phyloP scores from a whole-genome alignment of 2,888 invertebrate genomes.

The Rosalia funebris region DNA sequence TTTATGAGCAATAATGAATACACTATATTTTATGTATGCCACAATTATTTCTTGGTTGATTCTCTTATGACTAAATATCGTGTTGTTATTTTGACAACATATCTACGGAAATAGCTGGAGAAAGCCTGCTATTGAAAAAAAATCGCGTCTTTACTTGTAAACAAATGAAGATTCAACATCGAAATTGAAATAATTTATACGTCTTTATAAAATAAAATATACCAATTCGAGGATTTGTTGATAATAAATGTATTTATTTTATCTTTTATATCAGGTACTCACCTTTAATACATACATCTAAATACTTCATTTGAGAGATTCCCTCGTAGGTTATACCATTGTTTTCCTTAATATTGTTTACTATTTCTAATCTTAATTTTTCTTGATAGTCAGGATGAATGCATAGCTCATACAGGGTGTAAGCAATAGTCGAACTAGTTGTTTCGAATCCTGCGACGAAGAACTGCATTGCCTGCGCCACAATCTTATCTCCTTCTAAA shows the following conservation, averaged over 20 bases:
- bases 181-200: too few relatives aligned
- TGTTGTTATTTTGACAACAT: too few relatives aligned
- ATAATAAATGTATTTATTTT: not conserved
- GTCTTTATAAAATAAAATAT: too few relatives aligned
- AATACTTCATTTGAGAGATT: slow-evolving; percentile 67
- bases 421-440: slow-evolving; percentile 69
- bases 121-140: too few relatives aligned
- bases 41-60: too few relatives aligned
- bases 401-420: slow-evolving; percentile 68
- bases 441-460: slow-evolving; percentile 73
- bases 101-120: too few relatives aligned
- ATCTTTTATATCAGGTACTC: slow-evolving; percentile 12
- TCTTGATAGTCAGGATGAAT: slow-evolving; percentile 67
- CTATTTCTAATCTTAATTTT: slow-evolving; percentile 66
- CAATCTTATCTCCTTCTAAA: slow-evolving; percentile 28
- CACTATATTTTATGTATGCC: too few relatives aligned
- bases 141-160: too few relatives aligned
- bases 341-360: slow-evolving; percentile 59
- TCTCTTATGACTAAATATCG: too few relatives aligned
- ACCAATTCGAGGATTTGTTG: too few relatives aligned
- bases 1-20: too few relatives aligned
- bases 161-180: too few relatives aligned
- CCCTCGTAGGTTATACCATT: slow-evolving; percentile 66
- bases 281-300: slow-evolving; percentile 54
- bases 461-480: slow-evolving; percentile 56